These are phyloP conservation scores for Charanyca ferruginea DNA, from an alignment of 2,888 invertebrate species.

Conservation along the genomic window DNA sequence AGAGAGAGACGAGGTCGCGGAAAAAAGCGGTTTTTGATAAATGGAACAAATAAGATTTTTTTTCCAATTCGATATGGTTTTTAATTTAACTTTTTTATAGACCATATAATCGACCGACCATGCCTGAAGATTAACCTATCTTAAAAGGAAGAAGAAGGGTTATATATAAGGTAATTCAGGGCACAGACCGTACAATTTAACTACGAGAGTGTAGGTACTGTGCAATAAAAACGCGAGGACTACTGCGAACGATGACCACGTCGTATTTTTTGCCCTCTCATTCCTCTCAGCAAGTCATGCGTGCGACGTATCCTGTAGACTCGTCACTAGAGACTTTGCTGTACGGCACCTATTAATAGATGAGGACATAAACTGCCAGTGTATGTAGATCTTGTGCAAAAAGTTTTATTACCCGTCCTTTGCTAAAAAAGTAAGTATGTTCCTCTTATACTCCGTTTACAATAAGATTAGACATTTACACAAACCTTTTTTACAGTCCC, in stretches of 20 bases:
- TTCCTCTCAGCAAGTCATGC: conserved; percentile 52
- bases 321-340: conserved; percentile 17
- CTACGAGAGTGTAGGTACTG: conserved; percentile 5
- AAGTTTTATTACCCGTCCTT: background rate
- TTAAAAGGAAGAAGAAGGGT: no score
- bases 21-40: background rate
- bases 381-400: conserved; percentile 16
- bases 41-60: background rate
- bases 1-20: no score
- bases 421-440: background rate
- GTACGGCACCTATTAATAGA: conserved; percentile 50
- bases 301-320: conserved; percentile 52
- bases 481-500: no score
- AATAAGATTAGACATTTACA: no score
- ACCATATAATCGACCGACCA: no score
- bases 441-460: background rate
- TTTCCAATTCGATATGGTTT: no score
- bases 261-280: conserved; percentile 59
- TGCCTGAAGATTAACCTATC: background rate
- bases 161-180: no score
- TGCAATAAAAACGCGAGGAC: conserved; percentile 50
- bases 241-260: conserved; percentile 50
- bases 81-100: no score
- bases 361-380: conserved; percentile 18
- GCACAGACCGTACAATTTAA: conserved; percentile 1